phyloP scores from a whole-genome alignment of 2,113 vertebrate genomes.

The Orientallactaga bullata region DNA sequence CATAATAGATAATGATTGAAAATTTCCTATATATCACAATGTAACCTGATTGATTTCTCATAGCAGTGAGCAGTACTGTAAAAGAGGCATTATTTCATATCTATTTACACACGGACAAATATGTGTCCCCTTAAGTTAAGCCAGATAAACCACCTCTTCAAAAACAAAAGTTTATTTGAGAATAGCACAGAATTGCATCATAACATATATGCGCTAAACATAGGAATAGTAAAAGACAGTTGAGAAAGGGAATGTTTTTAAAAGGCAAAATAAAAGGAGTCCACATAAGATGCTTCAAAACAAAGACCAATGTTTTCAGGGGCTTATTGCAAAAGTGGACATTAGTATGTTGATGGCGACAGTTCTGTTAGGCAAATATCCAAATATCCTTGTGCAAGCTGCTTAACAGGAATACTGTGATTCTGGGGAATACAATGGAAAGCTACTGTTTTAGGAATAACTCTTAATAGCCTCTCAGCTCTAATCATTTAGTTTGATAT shows the following conservation, averaged over 20 bases:
- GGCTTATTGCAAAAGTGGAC: background rate
- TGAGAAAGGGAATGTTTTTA: background rate
- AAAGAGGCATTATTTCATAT: conserved; percentile 5
- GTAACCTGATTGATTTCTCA: background rate
- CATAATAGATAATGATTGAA: conserved; percentile 18
- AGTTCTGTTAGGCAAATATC: background rate
- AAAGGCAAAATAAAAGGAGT: background rate
- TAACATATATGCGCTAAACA: background rate
- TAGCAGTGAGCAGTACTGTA: background rate
- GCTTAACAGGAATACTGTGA: background rate
- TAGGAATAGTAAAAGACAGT: background rate
- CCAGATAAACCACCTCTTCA: background rate
- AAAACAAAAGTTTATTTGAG: background rate
- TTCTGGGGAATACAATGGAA: background rate
- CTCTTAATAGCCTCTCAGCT: background rate
- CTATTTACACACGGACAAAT: background rate
- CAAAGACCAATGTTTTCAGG: background rate
- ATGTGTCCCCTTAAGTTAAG: background rate
- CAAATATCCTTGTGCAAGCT: background rate
- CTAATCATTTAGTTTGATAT: background rate
- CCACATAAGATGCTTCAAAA: background rate
- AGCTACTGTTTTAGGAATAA: background rate
- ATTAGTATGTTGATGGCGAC: background rate
- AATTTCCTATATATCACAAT: background rate
- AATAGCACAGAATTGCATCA: no score